phyloP scores from a whole-genome alignment of 2,797 vertebrate genomes.

The Macrochelys suwanniensis region DNA sequence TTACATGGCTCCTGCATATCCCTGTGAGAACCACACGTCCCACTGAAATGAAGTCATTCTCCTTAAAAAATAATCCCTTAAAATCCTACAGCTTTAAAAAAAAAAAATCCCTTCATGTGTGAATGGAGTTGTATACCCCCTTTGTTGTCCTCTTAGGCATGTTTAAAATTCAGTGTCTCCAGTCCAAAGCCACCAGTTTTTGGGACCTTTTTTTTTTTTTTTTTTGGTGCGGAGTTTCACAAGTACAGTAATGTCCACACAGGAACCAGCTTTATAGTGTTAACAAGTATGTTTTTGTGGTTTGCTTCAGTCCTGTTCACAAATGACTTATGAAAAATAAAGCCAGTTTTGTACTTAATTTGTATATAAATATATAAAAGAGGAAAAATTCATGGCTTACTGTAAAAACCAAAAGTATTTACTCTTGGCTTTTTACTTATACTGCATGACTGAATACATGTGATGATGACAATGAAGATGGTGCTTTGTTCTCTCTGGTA shows the following conservation, averaged over 20 bases:
- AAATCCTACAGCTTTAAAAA: conserved; percentile 22
- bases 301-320: conserved; percentile 33
- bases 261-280: conserved; percentile 39
- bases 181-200: background rate
- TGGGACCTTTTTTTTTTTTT: conserved; percentile 54
- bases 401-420: conserved; percentile 64
- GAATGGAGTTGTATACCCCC: background rate
- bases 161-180: conserved; percentile 16
- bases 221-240: background rate
- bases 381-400: conserved; percentile 46
- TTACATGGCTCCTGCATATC: conserved; percentile 36
- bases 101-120: background rate
- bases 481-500: conserved; percentile 56
- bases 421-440: conserved; percentile 16
- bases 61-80: conserved; percentile 33
- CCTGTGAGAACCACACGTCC: conserved; percentile 46
- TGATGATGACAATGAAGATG: conserved; percentile 13
- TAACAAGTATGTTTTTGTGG: conserved; percentile 45
- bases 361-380: conserved; percentile 34
- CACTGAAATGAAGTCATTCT: background rate
- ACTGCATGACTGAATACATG: conserved; percentile 28
- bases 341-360: conserved; percentile 47
- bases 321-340: conserved; percentile 38
- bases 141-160: conserved; percentile 12
- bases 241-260: background rate